Base-by-base conservation (phyloP, 1,140 invertebrate species). In the Asbolus verrucosus region DNA sequence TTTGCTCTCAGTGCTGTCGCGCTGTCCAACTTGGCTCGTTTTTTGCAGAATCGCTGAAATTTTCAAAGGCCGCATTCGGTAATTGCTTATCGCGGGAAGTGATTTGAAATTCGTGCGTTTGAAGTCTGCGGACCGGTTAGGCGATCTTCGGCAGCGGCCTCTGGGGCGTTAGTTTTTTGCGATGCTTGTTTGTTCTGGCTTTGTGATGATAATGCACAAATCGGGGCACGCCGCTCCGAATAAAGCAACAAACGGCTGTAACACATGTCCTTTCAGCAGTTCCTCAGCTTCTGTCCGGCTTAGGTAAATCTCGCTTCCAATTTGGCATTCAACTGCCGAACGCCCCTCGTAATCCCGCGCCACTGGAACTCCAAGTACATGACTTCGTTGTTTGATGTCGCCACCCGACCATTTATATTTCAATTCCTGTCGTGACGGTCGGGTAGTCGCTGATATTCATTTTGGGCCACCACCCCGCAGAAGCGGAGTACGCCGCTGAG, bases 361-460 rank as follows among this genome's bases (percentile, higher is more conserved):
- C 46, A 24, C 14, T 27, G 36, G 61, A 70, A 60, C 60, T 63
- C 60, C 38, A 50, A 50, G 68, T 70, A 62, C 24, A 70, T 70
- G 46, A 65, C 54, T 31, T 38, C 41, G 59, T 70, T 70, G 68
- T 70, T 70, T 63, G 68, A 70, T 65, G 68, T 62, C 46, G 60
- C 14, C 13, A 31, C 60, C 24, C 43, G 33, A 19, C 68, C 61
- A 70, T 70, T 70, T 70, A 65, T 63, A 70, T 70, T 70, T 70
- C 68, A 70, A 70, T 70, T 60, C 65, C 43, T 21, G 68, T 30
- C 36, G 36, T 69, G 33, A 62, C 67, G 67, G 27, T 62, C 31
- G 50, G 54, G 8, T 31, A 21, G 46, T 36, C 67, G 62, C 39
- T 69, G 31, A 59, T 62, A 60, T 69, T 69, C 67, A 62, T 69